phyloP scores from a whole-genome alignment of 2,113 vertebrate species.

The Theropithecus gelada region DNA sequence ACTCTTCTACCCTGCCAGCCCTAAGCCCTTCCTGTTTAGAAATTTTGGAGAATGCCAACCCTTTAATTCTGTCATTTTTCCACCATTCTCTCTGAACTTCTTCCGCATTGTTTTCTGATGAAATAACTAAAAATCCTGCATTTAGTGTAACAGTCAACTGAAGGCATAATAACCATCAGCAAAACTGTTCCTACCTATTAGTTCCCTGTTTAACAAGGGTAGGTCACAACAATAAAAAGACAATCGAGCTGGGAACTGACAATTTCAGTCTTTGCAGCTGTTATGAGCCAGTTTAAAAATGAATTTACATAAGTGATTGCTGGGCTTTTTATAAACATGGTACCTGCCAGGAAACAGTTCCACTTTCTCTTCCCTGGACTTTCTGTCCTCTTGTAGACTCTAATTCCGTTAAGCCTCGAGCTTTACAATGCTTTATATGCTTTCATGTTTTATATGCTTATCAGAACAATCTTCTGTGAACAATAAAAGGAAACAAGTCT shows the following conservation, averaged over 20 bases:
- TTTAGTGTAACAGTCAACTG: background rate
- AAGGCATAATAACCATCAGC: background rate
- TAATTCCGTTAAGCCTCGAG: background rate
- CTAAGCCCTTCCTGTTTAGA: slow-evolving; percentile 51
- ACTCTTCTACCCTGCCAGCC: background rate
- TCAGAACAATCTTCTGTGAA: background rate
- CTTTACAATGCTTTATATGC: background rate
- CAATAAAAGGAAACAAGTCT: background rate
- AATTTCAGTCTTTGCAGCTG: background rate
- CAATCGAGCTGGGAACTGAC: background rate
- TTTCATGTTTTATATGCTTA: background rate
- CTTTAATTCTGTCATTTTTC: slow-evolving; percentile 44
- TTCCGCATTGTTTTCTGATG: slow-evolving; percentile 30
- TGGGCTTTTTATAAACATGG: background rate
- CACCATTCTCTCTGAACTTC: slow-evolving; percentile 40
- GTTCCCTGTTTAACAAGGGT: background rate
- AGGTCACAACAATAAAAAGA: background rate
- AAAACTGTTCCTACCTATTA: background rate
- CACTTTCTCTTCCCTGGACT: slow-evolving; percentile 18
- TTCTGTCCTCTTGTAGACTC: background rate
- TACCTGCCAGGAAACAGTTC: slow-evolving; percentile 8
- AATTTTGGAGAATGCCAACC: background rate
- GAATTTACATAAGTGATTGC: background rate
- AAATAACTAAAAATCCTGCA: background rate
- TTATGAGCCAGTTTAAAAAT: background rate